Percentiles rank a stretch among this genome's conserved stretches.
Conservation (phyloP, 2,797 vertebrate genomes). For the Alfaro cultratus region DNA sequence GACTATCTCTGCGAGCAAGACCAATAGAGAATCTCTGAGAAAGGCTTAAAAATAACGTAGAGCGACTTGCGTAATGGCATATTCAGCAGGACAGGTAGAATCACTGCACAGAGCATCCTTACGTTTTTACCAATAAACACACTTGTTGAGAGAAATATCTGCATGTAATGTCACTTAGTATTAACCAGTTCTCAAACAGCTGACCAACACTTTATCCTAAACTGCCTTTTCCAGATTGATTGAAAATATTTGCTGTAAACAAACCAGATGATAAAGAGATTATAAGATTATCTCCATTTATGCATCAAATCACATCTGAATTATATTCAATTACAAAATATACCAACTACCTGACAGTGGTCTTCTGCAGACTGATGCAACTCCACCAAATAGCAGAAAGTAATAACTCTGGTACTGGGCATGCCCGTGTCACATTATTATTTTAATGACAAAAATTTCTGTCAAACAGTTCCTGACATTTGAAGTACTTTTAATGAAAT, state of each 20-base stretch:
- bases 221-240: background rate
- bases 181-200: background rate
- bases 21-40: background rate
- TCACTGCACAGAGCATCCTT: background rate
- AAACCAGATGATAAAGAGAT: background rate
- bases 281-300: background rate
- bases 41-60: background rate
- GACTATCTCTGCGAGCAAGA: constrained; percentile 46
- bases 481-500: background rate
- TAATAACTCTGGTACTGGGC: background rate
- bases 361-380: background rate
- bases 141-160: background rate
- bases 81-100: background rate
- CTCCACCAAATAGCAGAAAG: background rate
- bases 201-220: background rate
- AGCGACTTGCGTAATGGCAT: background rate
- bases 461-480: no score
- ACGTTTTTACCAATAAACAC: background rate
- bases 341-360: background rate
- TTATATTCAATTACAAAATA: background rate
- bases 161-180: background rate
- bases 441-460: no score
- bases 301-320: background rate
- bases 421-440: background rate
- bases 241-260: background rate